Evolutionary conservation across 2,113 vertebrate species (phyloP).

Genomic region (Entomyzon cyanotis): DNA sequence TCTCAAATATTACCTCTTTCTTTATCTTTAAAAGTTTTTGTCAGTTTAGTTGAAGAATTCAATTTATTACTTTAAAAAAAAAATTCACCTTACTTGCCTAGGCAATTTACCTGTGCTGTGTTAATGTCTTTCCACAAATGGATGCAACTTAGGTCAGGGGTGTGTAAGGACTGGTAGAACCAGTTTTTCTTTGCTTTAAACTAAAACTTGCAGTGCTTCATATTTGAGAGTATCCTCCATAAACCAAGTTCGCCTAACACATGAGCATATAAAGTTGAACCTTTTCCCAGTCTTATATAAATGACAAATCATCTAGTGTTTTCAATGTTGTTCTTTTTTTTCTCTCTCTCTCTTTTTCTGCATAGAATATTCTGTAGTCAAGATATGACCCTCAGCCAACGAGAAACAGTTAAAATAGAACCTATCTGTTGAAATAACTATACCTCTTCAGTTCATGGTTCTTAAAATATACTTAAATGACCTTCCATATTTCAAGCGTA

Average conservation of each 20-base stretch:
- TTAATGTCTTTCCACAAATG: background rate
- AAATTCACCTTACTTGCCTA: background rate
- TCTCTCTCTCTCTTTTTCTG: background rate
- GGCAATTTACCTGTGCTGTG: background rate
- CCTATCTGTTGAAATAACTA: background rate
- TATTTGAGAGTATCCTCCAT: background rate
- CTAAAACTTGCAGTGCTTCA: background rate
- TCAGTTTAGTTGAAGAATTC: background rate
- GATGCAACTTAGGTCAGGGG: background rate
- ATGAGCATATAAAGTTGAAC: background rate
- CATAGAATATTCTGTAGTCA: background rate
- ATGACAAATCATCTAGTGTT: background rate
- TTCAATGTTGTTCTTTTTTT: background rate
- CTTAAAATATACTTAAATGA: conserved; percentile 29
- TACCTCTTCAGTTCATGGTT: background rate
- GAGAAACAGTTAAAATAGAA: background rate
- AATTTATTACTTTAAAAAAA: background rate
- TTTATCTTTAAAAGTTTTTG: background rate
- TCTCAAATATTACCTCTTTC: background rate
- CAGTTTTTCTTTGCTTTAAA: conserved; percentile 1
- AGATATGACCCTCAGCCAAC: background rate
- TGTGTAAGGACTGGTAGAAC: background rate
- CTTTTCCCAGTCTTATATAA: background rate
- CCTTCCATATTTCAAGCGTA: background rate
- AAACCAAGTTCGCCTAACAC: background rate